phyloP scores from a whole-genome alignment of 2,888 invertebrate species.

The Pseudococcus longispinus region DNA sequence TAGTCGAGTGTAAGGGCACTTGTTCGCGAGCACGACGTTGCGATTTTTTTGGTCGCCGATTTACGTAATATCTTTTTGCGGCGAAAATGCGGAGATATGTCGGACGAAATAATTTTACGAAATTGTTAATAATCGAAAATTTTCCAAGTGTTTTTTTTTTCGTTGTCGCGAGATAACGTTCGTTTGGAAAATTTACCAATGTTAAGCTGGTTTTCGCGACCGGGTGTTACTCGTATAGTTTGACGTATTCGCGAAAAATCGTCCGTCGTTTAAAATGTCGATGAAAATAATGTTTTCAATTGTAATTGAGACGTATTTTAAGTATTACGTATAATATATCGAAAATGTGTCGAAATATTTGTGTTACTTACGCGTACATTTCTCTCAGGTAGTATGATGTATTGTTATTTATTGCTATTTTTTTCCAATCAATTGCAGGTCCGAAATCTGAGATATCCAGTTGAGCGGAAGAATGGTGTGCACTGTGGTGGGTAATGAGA shows the following conservation, averaged over 20 bases:
- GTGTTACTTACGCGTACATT: background rate
- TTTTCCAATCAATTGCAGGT: constrained; percentile 41
- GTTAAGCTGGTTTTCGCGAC: no score
- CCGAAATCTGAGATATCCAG: constrained; percentile 21
- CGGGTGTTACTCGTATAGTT: background rate
- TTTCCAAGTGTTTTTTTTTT: background rate
- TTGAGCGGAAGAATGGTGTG: constrained; percentile 43
- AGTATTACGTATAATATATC: background rate
- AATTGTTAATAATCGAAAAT: background rate
- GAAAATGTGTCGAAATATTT: background rate
- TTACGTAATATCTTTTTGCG: background rate
- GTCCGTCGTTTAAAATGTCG: background rate
- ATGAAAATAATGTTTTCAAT: background rate
- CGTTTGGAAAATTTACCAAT: no score
- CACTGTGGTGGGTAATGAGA: constrained; percentile 48
- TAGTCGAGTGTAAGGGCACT: background rate
- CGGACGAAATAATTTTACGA: background rate
- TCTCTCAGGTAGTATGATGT: background rate
- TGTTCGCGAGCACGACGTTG: background rate
- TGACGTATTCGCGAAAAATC: background rate
- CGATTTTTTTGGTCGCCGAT: background rate
- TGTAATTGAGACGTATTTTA: background rate
- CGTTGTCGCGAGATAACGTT: no score
- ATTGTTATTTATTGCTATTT: background rate
- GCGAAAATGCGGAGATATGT: background rate